Evolutionary conservation across 2,797 vertebrate genomes (phyloP).

Genomic region (Nyctibius grandis): DNA sequence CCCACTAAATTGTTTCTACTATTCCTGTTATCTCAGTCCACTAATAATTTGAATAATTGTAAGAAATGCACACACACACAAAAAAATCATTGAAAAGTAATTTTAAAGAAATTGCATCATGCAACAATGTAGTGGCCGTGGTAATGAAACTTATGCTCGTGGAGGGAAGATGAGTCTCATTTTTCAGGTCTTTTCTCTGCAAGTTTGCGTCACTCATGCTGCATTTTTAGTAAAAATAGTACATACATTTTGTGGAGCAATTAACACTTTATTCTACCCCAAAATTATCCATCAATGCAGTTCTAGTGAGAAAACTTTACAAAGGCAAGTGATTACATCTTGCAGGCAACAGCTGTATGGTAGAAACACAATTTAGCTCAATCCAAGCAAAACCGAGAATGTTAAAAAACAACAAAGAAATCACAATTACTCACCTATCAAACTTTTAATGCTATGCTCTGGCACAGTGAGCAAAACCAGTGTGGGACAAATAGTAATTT

Average conservation of each 20-base stretch:
- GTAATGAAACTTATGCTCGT: rapidly evolving
- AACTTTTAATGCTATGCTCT: not conserved
- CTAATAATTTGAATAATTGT: not conserved
- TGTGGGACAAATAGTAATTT: not conserved
- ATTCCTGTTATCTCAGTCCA: not conserved
- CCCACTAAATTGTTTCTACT: not conserved
- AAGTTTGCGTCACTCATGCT: not conserved
- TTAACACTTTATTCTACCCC: not conserved
- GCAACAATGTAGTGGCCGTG: rapidly evolving
- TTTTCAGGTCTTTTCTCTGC: not conserved
- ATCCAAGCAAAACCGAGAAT: not conserved
- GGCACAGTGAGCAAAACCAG: not conserved
- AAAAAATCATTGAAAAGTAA: not conserved
- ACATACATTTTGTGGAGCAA: not conserved
- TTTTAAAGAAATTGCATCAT: not conserved
- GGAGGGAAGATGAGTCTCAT: not conserved
- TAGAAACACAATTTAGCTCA: not conserved
- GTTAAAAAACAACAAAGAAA: not conserved
- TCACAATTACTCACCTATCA: not conserved
- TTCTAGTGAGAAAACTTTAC: not conserved
- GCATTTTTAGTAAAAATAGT: not conserved
- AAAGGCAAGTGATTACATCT: not conserved
- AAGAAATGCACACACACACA: not conserved
- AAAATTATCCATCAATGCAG: not conserved
- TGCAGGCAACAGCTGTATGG: not conserved